Percentiles rank a stretch among this genome's conserved stretches.
These are phyloP conservation scores for Drosophila niveifrons DNA, from an alignment of 2,888 invertebrate genomes.

Conservation along the genomic window DNA sequence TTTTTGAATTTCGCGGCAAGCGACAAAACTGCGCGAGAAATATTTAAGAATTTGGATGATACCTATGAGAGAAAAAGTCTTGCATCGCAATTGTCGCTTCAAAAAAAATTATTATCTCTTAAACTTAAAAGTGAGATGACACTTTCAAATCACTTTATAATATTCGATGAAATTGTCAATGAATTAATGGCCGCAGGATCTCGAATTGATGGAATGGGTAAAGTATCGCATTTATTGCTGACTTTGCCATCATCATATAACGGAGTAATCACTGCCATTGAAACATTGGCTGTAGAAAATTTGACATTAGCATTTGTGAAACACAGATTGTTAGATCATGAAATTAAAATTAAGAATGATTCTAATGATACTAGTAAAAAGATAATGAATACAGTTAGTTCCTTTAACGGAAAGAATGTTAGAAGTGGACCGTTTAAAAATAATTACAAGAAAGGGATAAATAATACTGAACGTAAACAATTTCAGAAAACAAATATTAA, in stretches of 20 bases:
- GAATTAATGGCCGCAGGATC: background rate
- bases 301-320: background rate
- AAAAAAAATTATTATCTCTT: too few relatives aligned
- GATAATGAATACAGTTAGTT: background rate
- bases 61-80: slow-evolving; percentile 26
- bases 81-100: slow-evolving; percentile 15
- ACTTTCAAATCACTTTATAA: background rate
- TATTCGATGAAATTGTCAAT: background rate
- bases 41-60: background rate
- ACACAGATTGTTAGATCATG: background rate
- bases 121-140: too few relatives aligned
- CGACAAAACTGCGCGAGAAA: background rate
- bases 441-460: background rate
- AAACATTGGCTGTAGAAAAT: background rate
- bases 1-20: background rate
- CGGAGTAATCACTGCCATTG: slow-evolving; percentile 4
- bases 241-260: slow-evolving; percentile 8
- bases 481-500: background rate
- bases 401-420: background rate
- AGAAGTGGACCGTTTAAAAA: background rate
- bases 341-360: background rate
- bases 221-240: background rate
- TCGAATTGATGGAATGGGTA: background rate
- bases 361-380: background rate
- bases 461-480: background rate